Evolutionary conservation across 1,140 invertebrate species (phyloP).

Genomic region (Zaprionus tsacasi): DNA sequence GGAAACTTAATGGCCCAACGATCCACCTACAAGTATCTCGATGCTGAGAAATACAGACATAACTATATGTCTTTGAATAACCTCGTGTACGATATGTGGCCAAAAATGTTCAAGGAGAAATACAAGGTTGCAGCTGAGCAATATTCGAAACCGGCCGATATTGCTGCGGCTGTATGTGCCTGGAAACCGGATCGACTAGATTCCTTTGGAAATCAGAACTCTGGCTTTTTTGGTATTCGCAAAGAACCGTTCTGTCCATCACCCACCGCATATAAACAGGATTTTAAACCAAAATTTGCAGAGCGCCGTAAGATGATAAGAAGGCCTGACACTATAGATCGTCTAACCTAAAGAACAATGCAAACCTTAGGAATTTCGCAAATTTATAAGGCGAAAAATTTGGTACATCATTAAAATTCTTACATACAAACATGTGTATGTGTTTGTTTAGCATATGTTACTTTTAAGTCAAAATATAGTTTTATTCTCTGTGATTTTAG

Average conservation of each 20-base stretch:
- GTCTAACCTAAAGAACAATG: neutral
- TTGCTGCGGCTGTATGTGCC: neutral
- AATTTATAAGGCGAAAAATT: neutral
- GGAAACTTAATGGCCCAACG: conserved; percentile 19
- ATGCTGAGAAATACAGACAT: conserved; percentile 27
- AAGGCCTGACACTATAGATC: conserved; percentile 4
- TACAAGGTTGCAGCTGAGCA: neutral
- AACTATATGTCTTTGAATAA: conserved; percentile 57
- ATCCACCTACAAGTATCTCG: neutral
- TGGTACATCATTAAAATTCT: neutral
- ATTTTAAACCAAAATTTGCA: neutral
- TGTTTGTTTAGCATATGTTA: neutral
- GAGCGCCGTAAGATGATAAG: neutral
- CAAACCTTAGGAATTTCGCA: no score
- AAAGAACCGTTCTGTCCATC: neutral
- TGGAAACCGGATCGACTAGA: conserved; percentile 20
- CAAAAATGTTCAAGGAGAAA: conserved; percentile 13
- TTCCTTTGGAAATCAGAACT: conserved; percentile 42
- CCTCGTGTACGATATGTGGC: conserved; percentile 46
- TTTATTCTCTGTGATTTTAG: conserved; percentile 5
- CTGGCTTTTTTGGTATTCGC: neutral
- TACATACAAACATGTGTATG: neutral
- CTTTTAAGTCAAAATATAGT: neutral
- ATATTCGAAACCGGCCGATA: neutral
- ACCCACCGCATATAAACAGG: conserved; percentile 4